Percentiles rank a stretch among this genome's conserved stretches.
These are phyloP conservation scores for Synodontis membranacea DNA, from an alignment of 2,113 vertebrate species.

Conservation along the genomic window DNA sequence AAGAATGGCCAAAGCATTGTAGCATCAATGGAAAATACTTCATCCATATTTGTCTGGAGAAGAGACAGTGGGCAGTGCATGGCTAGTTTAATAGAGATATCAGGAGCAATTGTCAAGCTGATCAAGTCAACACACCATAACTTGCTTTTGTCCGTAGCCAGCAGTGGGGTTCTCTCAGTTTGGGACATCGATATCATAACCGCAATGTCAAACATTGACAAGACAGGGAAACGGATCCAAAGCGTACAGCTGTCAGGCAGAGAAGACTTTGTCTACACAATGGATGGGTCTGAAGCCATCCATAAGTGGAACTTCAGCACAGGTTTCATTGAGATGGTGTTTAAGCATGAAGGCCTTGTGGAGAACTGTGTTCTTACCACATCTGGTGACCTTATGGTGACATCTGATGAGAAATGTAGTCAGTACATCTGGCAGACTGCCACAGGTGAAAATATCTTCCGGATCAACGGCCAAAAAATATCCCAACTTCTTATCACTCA, in stretches of 20 bases:
- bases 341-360: constrained; percentile 94
- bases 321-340: constrained; percentile 94
- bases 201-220: constrained; percentile 99
- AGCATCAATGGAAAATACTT: constrained; percentile 97
- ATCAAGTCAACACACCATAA: constrained; percentile 97
- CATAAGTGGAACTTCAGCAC: constrained; percentile 98
- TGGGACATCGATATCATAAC: constrained; percentile 99
- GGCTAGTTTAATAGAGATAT: constrained; percentile 96
- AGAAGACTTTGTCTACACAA: constrained; percentile 93
- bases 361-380: constrained; percentile 95
- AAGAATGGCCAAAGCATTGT: constrained; percentile 96
- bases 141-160: constrained; percentile 90
- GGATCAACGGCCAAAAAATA: constrained; percentile 94
- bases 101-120: constrained; percentile 93
- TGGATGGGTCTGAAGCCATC: constrained; percentile 92
- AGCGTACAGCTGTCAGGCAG: constrained; percentile 85
- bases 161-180: constrained; percentile 92
- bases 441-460: constrained; percentile 94
- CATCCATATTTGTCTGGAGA: constrained; percentile 97
- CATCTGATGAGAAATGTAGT: constrained; percentile 93
- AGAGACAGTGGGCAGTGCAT: constrained; percentile 97
- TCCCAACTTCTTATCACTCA: constrained; percentile 95
- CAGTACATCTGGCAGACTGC: constrained; percentile 96
- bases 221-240: constrained; percentile 94
- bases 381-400: constrained; percentile 93